These are phyloP conservation scores for Dipodomys merriami DNA, from an alignment of 2,113 vertebrate genomes.

Conservation along the genomic window DNA sequence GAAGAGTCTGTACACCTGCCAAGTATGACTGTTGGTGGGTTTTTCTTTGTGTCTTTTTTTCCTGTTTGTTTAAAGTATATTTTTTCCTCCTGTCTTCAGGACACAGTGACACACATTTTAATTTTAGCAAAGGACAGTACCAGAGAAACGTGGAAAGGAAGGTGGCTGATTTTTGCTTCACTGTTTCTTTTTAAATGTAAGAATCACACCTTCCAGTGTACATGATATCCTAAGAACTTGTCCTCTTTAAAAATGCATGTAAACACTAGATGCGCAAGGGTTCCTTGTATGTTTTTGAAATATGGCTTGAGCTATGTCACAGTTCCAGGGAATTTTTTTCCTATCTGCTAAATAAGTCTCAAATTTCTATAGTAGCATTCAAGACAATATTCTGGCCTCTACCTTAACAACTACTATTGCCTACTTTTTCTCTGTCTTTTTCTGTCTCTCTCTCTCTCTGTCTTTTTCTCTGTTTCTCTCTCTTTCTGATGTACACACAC, in stretches of 20 bases:
- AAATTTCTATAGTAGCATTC: neutral
- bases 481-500: neutral
- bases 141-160: neutral
- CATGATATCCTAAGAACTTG: neutral
- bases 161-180: neutral
- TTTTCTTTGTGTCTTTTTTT: slow-evolving; percentile 60
- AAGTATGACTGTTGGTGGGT: slow-evolving; percentile 71
- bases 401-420: neutral
- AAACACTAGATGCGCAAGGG: neutral
- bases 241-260: neutral
- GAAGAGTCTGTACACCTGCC: slow-evolving; percentile 62
- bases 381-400: neutral
- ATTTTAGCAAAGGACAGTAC: neutral
- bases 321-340: neutral
- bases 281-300: neutral
- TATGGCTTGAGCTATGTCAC: neutral
- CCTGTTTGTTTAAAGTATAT: slow-evolving; percentile 54
- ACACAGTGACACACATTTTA: slow-evolving; percentile 58
- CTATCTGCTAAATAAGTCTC: slow-evolving; percentile 7
- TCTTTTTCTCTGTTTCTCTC: neutral
- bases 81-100: slow-evolving; percentile 32
- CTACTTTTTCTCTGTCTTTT: neutral
- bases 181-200: neutral
- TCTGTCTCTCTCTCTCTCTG: neutral
- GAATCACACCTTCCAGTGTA: neutral